phyloP scores from a whole-genome alignment of 2,797 vertebrate species.

The Silurus aristotelis region DNA sequence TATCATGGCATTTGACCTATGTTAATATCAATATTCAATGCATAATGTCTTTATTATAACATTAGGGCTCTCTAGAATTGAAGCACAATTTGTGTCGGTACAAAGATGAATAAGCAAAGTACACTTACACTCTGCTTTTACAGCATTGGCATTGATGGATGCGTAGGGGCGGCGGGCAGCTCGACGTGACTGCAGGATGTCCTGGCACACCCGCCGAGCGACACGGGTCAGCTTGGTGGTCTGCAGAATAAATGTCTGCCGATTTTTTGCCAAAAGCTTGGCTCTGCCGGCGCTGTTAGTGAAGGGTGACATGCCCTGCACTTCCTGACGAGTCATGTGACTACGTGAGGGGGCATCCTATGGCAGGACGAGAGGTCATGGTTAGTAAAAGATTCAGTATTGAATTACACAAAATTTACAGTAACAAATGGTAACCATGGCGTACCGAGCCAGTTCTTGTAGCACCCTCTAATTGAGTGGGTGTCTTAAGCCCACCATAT shows the following conservation, averaged over 20 bases:
- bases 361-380: not conserved
- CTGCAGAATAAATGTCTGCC: conserved; percentile 91
- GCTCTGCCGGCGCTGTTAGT: conserved; percentile 89
- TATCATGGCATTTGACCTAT: not conserved
- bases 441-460: conserved; percentile 83
- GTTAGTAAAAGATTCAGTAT: not conserved
- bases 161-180: conserved; percentile 90
- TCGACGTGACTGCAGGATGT: conserved; percentile 87
- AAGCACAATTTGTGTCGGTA: not conserved
- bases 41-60: too few species aligned
- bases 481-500: conserved; percentile 92
- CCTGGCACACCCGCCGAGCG: conserved; percentile 88
- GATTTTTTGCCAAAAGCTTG: conserved; percentile 92
- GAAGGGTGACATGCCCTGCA: conserved; percentile 88
- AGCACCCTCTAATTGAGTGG: conserved; percentile 90
- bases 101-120: too few species aligned
- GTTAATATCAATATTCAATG: not conserved
- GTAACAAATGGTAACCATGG: not conserved
- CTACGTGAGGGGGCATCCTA: conserved; percentile 79
- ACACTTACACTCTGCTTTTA: conserved; percentile 90
- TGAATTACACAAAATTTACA: not conserved
- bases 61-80: not conserved
- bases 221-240: conserved; percentile 92
- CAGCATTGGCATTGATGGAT: conserved; percentile 91
- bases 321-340: conserved; percentile 88